Evolutionary conservation across 2,797 vertebrate species (phyloP), one percentile per base, ranked within the genome.

Genomic region (Rhabdophis nuchalis): DNA sequence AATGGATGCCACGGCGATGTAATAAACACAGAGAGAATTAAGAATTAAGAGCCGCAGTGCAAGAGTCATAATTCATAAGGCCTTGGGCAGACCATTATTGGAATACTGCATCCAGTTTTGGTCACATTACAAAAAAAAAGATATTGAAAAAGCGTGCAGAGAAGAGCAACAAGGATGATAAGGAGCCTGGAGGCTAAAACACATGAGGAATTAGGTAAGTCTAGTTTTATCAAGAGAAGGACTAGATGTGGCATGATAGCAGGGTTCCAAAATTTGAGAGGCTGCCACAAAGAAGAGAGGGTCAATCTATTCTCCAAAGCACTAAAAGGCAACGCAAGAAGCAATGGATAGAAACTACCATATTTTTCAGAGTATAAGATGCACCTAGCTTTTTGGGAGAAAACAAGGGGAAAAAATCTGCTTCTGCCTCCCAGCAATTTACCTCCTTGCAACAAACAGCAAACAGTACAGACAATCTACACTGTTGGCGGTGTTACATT

Each of bases 31-130:
- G 25, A 18, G 41, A 85, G 87, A n/a, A 46, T 18, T 29, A 25
- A 85, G 29, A 32, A 58, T n/a, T 60, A 86, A 86, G 11, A 46
- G 41, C 32, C 32, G 41, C 57, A n/a, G 32, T 60, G 56, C 27
- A 5, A 29, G 57, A 95, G 92, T 89, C 86, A 32, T 93, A 6
- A 12, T 25, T 91, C 36, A 18, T 72, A 72, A 72, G 32, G n/a
- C n/a, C 64, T 72, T 72, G n/a, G 12, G 16, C 7, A 36, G 64
- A 9, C 64, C 64, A 18, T 32, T 9, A 2, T 72, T 72, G 29
- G 64, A 72, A 18, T 72, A 18, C 1, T 36, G 64, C 64, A 72
- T 18, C n/a, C 64, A 72, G 7, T 36, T 72, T 72, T 7, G 6
- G 64, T 72, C n/a, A 72, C 16, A 72, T 16, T 72, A 72, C 32